Evolutionary conservation across 35 echinoderm and acorn worm genomes (phyloP).

Genomic region (Heliocidaris erythrogramma): DNA sequence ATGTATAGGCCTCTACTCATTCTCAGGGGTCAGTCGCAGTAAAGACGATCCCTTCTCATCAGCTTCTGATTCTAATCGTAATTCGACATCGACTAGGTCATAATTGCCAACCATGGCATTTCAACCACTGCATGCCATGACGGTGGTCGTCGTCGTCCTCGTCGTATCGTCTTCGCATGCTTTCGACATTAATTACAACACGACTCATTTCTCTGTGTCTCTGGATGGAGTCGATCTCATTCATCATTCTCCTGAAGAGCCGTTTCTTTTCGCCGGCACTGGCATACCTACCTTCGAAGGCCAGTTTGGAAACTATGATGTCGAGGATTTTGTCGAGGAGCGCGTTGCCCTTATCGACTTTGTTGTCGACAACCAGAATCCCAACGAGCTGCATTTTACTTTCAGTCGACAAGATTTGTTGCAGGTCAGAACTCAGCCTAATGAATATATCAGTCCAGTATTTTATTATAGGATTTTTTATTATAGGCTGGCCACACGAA

Average conservation of each 20-base stretch:
- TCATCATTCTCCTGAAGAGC: constrained; percentile 58
- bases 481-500: no score
- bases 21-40: neutral
- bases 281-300: constrained; percentile 50
- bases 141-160: neutral
- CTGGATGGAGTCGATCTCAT: constrained; percentile 46
- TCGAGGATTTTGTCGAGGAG: constrained; percentile 73
- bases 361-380: neutral
- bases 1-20: neutral
- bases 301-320: constrained; percentile 80
- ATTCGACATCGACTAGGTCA: neutral
- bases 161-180: neutral
- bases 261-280: constrained; percentile 75
- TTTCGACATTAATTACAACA: neutral
- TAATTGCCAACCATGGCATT: neutral
- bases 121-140: neutral
- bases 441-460: no score
- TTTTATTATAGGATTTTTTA: no score
- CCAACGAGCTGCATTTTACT: neutral
- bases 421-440: neutral
- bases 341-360: constrained; percentile 61
- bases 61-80: neutral
- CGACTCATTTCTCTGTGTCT: neutral
- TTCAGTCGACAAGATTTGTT: constrained; percentile 53
- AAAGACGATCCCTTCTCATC: neutral